Evolutionary conservation across 2,113 vertebrate species (phyloP).

Genomic region (Esox niger): DNA sequence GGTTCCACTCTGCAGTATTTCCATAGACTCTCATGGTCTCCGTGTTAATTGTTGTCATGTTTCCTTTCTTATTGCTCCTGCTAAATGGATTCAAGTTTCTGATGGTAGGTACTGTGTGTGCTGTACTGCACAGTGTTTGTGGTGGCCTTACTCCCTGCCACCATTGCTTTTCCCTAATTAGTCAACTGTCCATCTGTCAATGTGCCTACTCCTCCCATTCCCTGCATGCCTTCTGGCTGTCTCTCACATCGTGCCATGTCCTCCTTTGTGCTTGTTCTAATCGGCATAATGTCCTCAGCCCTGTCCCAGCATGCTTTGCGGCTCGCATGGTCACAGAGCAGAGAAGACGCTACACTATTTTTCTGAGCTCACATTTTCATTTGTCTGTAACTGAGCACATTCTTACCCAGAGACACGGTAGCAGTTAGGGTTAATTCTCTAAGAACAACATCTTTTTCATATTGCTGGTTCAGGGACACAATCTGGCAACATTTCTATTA

Average conservation of each 20-base stretch:
- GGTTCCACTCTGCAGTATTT: neutral
- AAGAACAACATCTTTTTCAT: no score
- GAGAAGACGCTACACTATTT: neutral
- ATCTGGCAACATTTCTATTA: no score
- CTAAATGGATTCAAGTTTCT: conserved; percentile 70
- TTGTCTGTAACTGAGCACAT: no score
- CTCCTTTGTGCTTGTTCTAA: conserved; percentile 26
- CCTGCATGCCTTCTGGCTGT: conserved; percentile 34
- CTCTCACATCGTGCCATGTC: conserved; percentile 23
- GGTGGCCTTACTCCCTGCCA: neutral
- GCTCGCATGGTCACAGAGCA: neutral
- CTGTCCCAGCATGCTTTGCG: neutral
- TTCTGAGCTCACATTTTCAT: no score
- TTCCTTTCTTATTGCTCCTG: conserved; percentile 10
- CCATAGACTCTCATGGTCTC: neutral
- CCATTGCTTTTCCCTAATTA: conserved; percentile 2
- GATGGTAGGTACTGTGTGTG: conserved; percentile 73
- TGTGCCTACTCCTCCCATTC: conserved; percentile 35
- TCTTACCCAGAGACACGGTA: no score
- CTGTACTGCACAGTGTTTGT: neutral
- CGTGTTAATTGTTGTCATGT: neutral
- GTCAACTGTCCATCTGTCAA: conserved; percentile 30
- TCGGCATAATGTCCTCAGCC: neutral
- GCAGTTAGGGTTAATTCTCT: no score
- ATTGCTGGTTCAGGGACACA: no score